phyloP scores from a whole-genome alignment of 2,113 vertebrate genomes.

The Fulmarus glacialis region DNA sequence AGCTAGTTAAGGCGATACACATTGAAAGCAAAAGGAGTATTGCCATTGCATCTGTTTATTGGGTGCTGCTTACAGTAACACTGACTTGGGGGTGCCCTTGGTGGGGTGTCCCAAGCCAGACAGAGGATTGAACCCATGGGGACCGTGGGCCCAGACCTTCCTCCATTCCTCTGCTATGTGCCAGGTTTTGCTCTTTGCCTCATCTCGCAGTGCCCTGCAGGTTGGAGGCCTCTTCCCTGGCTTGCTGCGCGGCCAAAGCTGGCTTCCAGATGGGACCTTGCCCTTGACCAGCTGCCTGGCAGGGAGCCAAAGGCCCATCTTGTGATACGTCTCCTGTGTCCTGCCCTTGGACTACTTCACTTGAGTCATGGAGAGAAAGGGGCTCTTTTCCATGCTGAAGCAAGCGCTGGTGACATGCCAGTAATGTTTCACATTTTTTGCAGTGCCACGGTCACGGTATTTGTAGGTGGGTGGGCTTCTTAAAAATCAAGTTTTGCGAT shows the following conservation, averaged over 20 bases:
- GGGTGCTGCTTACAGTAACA: background rate
- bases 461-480: background rate
- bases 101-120: background rate
- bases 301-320: background rate
- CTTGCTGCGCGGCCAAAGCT: background rate
- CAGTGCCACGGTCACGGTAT: accelerated
- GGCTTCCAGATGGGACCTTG: background rate
- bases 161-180: background rate
- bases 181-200: background rate
- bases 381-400: background rate
- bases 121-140: background rate
- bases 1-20: background rate
- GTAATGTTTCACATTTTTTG: background rate
- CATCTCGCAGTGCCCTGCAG: accelerated
- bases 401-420: background rate
- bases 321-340: background rate
- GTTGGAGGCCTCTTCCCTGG: background rate
- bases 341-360: background rate
- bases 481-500: background rate
- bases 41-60: background rate
- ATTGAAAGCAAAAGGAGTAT: background rate
- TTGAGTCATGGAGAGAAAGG: background rate
- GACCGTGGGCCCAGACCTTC: background rate
- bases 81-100: background rate
- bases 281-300: background rate